Base-by-base conservation (phyloP, 2,888 invertebrate genomes). In the Crossocerus cetratus region DNA sequence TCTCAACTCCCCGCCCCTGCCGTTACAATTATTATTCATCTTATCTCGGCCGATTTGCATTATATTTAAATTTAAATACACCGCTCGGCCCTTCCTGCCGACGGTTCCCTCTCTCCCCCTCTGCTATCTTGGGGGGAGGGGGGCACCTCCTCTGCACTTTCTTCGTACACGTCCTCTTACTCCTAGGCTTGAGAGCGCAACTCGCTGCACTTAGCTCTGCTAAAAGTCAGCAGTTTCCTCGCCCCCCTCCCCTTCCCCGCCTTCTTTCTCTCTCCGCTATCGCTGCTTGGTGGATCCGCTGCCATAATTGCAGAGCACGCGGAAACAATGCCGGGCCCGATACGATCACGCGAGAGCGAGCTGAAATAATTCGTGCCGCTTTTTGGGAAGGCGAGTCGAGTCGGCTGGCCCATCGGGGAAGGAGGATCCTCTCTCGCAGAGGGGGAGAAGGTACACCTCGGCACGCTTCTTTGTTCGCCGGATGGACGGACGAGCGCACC, bases 11-110 rank as follows among this genome's bases (percentile, higher is more conserved):
- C 55, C 76, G 63, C 59, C 72, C 44, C 44, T 61, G 74, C 69
- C 77, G 82, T 82, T 78, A 81, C 81, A 80, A 88, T 87, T 86
- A 88, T 88, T 88, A 87, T 89, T 88, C 86, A 84, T 86, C 86
- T 88, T 88, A 88, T 88, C 87, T 86, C 69, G 78, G 81, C 76
- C 80, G 85, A 86, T 88, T 88, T 88, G 86, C 87, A 88, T 88
- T 86, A 85, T 86, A 87, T 87, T 87, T 84, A 85, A 87, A 87
- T 88, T 87, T 84, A 84, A 86, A 86, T 80, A 82, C 78, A 78
- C 66, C 77, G 81, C 69, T 54, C 60, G 67, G 53, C 58, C 72
- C 73, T 74, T 75, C 67, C 63, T 61, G 69, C 74, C 66, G 56
- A 59, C 80, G 79, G 75, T 53, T 78, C 65, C 68, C 72, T 73